A percentile compares a stretch with the other conserved stretches of the same genome.
These are phyloP conservation scores for Eurosta solidaginis DNA, from an alignment of 1,140 invertebrate genomes.

Conservation along the genomic window DNA sequence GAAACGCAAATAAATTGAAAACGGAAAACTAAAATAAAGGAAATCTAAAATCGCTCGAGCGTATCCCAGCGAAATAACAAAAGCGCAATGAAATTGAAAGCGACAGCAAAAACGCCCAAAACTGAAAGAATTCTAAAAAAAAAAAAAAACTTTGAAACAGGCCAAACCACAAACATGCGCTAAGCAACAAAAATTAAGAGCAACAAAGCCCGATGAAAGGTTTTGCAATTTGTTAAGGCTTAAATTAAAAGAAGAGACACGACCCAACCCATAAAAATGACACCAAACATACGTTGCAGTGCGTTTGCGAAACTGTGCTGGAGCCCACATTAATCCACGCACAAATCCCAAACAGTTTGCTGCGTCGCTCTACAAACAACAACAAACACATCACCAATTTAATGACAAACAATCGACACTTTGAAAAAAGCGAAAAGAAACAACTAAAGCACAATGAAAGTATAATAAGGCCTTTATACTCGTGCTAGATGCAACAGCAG, in stretches of 20 bases:
- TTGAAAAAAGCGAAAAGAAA: not conserved
- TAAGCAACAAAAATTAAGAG: not conserved
- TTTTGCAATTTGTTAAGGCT: not conserved
- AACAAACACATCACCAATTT: too few relatives aligned
- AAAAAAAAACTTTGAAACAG: conserved; percentile 1
- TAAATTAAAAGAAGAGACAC: not conserved
- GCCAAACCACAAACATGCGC: not conserved
- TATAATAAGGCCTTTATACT: not conserved
- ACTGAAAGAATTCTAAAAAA: not conserved
- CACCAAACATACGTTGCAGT: not conserved
- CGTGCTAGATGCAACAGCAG: not conserved
- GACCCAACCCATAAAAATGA: conserved; percentile 15
- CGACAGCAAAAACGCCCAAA: not conserved
- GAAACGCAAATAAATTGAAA: not conserved
- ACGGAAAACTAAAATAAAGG: not conserved
- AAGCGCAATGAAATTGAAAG: conserved; percentile 18
- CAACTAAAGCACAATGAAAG: not conserved
- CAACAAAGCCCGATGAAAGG: not conserved
- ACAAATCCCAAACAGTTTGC: not conserved
- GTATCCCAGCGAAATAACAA: not conserved
- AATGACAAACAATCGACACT: not conserved
- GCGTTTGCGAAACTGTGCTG: not conserved
- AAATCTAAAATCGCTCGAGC: not conserved
- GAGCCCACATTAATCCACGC: not conserved
- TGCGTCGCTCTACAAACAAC: not conserved